These are phyloP conservation scores for Drosophila multiciliata DNA, from an alignment of 2,888 invertebrate species.

Conservation along the genomic window DNA sequence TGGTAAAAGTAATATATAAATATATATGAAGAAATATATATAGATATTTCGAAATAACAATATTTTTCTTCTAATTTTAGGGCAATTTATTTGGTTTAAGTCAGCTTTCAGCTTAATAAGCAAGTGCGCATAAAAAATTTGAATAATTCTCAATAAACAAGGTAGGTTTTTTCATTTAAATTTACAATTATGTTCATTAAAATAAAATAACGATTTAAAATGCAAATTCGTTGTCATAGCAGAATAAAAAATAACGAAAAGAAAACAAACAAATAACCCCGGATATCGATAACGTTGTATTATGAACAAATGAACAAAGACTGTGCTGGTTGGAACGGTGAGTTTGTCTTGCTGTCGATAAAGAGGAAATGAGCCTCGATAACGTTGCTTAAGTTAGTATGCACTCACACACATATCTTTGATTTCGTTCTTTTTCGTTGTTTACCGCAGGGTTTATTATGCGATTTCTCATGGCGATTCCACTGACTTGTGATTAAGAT, in stretches of 20 bases:
- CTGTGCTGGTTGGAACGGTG: neutral
- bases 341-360: constrained; percentile 28
- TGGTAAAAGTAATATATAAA: neutral
- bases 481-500: constrained; percentile 42
- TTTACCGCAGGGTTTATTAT: constrained; percentile 56
- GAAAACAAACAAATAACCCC: neutral
- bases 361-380: constrained; percentile 51
- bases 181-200: neutral
- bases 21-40: neutral
- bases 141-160: neutral
- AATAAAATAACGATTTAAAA: neutral
- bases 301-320: constrained; percentile 3
- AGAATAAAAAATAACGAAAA: constrained; percentile 10
- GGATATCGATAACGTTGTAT: constrained; percentile 43
- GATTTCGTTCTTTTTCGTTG: constrained; percentile 41
- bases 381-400: constrained; percentile 24
- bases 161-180: neutral
- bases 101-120: neutral
- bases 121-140: neutral
- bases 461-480: constrained; percentile 62
- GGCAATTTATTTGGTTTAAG: neutral
- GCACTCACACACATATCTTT: constrained; percentile 3
- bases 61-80: neutral
- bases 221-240: neutral
- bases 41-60: neutral